phyloP scores from a whole-genome alignment of 2,113 vertebrate genomes.

The Grallaria varia region DNA sequence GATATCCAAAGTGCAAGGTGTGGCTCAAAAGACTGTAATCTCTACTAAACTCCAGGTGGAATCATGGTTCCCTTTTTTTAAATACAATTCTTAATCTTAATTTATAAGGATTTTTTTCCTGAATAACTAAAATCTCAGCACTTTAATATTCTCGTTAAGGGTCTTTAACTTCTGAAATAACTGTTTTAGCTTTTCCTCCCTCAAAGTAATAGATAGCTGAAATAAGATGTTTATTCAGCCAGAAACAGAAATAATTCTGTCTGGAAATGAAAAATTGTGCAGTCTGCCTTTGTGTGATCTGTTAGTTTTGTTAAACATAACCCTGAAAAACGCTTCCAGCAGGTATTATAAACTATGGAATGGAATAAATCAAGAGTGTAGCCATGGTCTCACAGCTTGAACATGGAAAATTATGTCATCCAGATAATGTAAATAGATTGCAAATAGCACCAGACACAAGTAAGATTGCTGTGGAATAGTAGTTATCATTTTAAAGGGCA shows the following conservation, averaged over 20 bases:
- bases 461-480: background rate
- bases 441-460: background rate
- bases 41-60: background rate
- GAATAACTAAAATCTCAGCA: background rate
- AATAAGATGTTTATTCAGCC: background rate
- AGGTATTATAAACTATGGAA: background rate
- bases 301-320: background rate
- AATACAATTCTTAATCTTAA: background rate
- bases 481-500: background rate
- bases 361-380: background rate
- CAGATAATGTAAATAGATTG: conserved; percentile 11
- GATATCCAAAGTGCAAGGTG: background rate
- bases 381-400: background rate
- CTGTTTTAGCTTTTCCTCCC: background rate
- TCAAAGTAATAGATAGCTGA: background rate
- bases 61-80: background rate
- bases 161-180: background rate
- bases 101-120: background rate
- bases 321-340: background rate
- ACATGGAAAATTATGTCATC: conserved; percentile 13
- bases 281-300: background rate
- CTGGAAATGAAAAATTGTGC: background rate
- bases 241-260: background rate
- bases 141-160: background rate
- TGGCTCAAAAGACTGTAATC: background rate